Evolutionary conservation across 2,797 vertebrate species (phyloP).

Genomic region (Capromys pilorides): DNA sequence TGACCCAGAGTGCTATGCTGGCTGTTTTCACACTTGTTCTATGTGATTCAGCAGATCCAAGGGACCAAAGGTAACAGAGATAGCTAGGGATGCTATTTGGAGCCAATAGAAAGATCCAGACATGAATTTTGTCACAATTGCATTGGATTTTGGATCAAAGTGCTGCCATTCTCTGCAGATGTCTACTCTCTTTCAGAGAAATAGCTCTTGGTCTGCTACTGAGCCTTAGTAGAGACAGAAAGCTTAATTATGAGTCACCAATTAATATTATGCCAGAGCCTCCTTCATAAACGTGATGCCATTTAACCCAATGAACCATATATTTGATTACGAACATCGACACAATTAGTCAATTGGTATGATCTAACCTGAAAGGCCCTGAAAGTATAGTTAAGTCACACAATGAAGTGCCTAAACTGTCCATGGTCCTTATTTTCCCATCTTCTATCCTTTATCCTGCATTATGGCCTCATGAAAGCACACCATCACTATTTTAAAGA

Average conservation of each 20-base stretch:
- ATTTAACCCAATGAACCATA: not conserved
- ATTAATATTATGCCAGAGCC: not conserved
- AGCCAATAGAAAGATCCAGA: not conserved
- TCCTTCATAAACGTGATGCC: not conserved
- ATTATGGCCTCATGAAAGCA: not conserved
- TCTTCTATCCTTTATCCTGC: not conserved
- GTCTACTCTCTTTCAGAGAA: not conserved
- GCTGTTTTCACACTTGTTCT: not conserved
- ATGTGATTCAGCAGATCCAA: not conserved
- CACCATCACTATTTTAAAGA: not conserved
- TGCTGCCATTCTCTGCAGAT: not conserved
- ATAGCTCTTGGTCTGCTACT: not conserved
- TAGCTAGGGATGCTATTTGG: not conserved
- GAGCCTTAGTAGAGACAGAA: not conserved
- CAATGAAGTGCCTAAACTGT: not conserved
- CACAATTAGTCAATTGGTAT: not conserved
- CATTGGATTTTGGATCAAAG: not conserved
- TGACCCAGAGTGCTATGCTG: not conserved
- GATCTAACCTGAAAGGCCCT: not conserved
- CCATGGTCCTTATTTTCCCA: not conserved
- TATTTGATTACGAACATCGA: not conserved
- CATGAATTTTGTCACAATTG: not conserved
- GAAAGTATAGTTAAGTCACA: not conserved
- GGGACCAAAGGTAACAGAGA: not conserved
- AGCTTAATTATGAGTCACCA: not conserved